Evolutionary conservation across 2,888 invertebrate genomes (phyloP), one percentile per base, ranked within the genome.

Genomic region (Pyralis farinalis): DNA sequence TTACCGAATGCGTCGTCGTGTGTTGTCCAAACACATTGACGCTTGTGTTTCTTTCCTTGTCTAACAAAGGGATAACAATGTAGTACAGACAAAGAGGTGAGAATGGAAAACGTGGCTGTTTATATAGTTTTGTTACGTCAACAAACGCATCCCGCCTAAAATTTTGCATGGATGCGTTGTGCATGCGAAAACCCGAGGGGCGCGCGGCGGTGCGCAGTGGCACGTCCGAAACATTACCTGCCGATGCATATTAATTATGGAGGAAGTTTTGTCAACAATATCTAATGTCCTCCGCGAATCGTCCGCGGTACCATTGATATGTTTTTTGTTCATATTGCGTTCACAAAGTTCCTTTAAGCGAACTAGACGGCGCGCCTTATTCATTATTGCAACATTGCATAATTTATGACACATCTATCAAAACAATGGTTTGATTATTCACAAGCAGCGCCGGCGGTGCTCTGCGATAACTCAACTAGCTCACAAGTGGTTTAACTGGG

Each of bases 241-340:
- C 55, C 69, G 85, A 86, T 86, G 87, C 85, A 88, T 88, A 88
- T 85, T 83, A 84, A 88, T 86, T 48, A 58, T 76, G 72, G 70
- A 87, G 87, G 87, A 88, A 88, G 87, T 86, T 86, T 88, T 87
- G 87, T 86, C 73, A 86, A 88, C 83, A 88, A 88, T 88, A 88
- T 85, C 83, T 87, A 88, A 87, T 87, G 86, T 82, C 79, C 81
- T 78, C 78, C 52, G 70, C 69, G 76, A 73, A 73, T 62, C 60
- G 65, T 48, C 56, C 49, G 85, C 87, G 87, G 87, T 69, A 50
- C 71, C 68, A 85, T 85, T 87, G 83, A 86, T 80, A 78, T 69
- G 67, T 79, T 82, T 84, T 73, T 84, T 68, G 64, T 60, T 62
- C 57, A 61, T 55, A 56, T 69, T 70, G 67, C 62, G 63, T 64